phyloP scores from a whole-genome alignment of 2,888 invertebrate genomes.

The Caenorhabditis sp. region DNA sequence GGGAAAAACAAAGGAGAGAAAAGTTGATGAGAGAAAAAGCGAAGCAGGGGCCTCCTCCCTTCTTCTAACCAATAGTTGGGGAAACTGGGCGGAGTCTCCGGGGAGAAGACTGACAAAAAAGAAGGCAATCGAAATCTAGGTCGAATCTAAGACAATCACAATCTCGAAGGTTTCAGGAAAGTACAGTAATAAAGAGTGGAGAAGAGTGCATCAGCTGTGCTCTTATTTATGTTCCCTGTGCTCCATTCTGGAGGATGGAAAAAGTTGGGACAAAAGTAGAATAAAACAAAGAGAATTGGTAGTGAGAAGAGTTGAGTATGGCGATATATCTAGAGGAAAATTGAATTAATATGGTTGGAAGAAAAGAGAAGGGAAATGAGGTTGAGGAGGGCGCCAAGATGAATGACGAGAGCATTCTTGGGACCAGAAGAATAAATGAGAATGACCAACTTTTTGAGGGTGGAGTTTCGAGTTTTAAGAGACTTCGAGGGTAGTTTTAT shows the following conservation, averaged over 20 bases:
- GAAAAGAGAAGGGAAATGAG: not conserved
- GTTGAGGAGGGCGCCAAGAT: conserved; percentile 40
- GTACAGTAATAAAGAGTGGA: not conserved
- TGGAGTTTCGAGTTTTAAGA: not conserved
- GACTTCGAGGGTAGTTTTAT: not conserved
- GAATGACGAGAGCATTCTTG: conserved; percentile 40
- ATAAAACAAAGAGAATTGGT: conserved; percentile 31
- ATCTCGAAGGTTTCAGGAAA: not conserved
- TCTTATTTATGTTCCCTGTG: not conserved
- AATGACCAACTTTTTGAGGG: conserved; percentile 30
- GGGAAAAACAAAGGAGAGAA: conserved; percentile 2
- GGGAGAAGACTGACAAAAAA: not conserved
- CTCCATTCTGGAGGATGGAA: not conserved
- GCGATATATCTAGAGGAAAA: conserved; percentile 42
- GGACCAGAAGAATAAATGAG: conserved; percentile 11
- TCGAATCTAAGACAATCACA: not conserved
- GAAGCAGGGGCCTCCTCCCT: not conserved
- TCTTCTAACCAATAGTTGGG: conserved; percentile 54
- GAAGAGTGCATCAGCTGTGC: conserved; percentile 1
- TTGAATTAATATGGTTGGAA: conserved; percentile 46
- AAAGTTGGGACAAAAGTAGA: conserved; percentile 18
- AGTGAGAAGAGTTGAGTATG: not conserved
- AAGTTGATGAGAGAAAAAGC: conserved; percentile 27
- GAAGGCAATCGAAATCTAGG: conserved; percentile 7
- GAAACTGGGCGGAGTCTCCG: conserved; percentile 39